Base-by-base conservation (phyloP, 2,888 invertebrate genomes). In the Cyclophora albipunctata region DNA sequence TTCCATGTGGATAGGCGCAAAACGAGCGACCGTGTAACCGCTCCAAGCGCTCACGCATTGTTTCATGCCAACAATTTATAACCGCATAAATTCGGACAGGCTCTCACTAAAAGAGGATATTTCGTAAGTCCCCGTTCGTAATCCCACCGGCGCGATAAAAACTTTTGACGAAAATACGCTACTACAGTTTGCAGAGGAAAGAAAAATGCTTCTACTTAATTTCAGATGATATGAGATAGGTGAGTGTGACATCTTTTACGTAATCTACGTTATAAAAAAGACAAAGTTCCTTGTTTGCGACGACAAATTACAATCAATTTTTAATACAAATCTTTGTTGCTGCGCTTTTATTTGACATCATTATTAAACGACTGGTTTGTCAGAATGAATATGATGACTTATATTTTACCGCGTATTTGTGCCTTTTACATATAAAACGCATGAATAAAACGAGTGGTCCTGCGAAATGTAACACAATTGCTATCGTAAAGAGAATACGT, bases 41-140 rank as follows among this genome's bases (percentile, higher is more conserved):
- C 53, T 59, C 62, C 57, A 57, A 55, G 51, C 63, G 59, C 61
- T 59, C 55, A 58, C 62, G 62, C 70, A 69, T 75, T 76, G 74
- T 77, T 75, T 73, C 67, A 67, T 69, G 62, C 63, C 60, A 65
- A 66, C 66, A 71, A 78, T 78, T 75, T 78, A 75, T 74, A 73
- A 70, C 66, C 62, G 62, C 65, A 71, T 73, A 72, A 68, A 75
- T 70, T 71, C 60, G 61, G 59, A 65, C 66, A 63, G 58, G 61
- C 66, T 46, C 57, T 62, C 59, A 62, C 61, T 65, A 63, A 71
- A 65, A 57, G 59, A 66, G 68, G 65, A 68, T 71, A 73, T 73
- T 71, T 68, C 59, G 60, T 63, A 62, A 63, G 64, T 64, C 60
- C 64, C 65, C 62, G 58, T 60, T 59, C 55, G 61, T 67, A 67